Evolutionary conservation across 1,140 invertebrate species (phyloP).

Genomic region (Stegodyphus mimosarum): DNA sequence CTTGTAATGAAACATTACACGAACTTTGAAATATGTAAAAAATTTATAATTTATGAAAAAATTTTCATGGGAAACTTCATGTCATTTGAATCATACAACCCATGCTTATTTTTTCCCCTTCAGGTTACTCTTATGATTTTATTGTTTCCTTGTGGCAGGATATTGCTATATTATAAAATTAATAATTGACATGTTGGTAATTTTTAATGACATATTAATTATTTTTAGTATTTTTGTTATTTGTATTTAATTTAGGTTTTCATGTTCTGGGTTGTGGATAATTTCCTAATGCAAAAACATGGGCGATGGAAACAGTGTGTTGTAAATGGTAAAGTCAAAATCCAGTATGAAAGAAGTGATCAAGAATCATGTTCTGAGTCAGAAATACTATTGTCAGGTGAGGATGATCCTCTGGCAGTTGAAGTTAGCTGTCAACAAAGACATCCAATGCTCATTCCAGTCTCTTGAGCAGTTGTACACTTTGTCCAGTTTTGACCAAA

Average conservation of each 20-base stretch:
- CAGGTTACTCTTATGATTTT: too few species aligned
- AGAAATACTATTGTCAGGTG: slow-evolving; percentile 71
- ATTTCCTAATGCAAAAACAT: slow-evolving; percentile 77
- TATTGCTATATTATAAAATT: too few species aligned
- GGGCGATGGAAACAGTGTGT: slow-evolving; percentile 66
- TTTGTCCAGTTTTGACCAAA: slow-evolving; percentile 29
- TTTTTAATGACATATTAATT: too few species aligned
- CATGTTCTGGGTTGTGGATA: slow-evolving; percentile 87
- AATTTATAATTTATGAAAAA: too few species aligned
- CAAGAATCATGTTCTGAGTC: slow-evolving; percentile 70
- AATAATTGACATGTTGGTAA: too few species aligned
- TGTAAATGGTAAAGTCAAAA: slow-evolving; percentile 68
- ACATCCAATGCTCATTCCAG: slow-evolving; percentile 51
- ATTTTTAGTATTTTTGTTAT: neutral
- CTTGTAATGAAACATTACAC: too few species aligned
- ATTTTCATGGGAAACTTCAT: too few species aligned
- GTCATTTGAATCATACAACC: too few species aligned
- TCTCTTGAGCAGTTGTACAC: slow-evolving; percentile 23
- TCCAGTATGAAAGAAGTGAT: slow-evolving; percentile 71
- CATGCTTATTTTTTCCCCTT: too few species aligned
- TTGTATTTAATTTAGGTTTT: slow-evolving; percentile 74
- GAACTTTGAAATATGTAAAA: too few species aligned
- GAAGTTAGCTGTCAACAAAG: slow-evolving; percentile 53
- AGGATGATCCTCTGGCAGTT: slow-evolving; percentile 67
- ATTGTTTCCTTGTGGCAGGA: too few species aligned